Evolutionary conservation across 2,113 vertebrate species (phyloP).

Genomic region (Poecile atricapillus): DNA sequence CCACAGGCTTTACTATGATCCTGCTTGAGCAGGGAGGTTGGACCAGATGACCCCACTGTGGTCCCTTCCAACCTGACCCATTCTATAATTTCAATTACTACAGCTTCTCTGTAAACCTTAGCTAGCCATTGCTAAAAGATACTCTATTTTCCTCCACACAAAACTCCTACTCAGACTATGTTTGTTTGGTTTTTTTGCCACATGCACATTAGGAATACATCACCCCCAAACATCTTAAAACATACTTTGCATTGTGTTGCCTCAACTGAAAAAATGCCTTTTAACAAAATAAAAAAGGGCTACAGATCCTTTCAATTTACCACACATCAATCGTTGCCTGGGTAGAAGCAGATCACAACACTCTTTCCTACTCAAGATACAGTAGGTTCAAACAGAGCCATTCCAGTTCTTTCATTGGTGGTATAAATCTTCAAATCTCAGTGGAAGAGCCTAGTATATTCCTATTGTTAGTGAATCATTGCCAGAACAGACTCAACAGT

Average conservation of each 20-base stretch:
- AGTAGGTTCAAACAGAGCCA: background rate
- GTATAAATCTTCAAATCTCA: slow-evolving; percentile 21
- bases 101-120: background rate
- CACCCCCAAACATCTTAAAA: background rate
- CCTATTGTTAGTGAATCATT: slow-evolving; percentile 7
- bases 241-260: background rate
- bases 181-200: background rate
- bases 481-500: slow-evolving; percentile 25
- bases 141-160: background rate
- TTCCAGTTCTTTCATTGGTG: background rate
- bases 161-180: background rate
- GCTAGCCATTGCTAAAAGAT: background rate
- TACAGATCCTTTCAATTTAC: background rate
- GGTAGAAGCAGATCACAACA: background rate
- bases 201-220: background rate
- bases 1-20: background rate
- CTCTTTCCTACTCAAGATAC: background rate
- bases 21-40: background rate
- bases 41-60: background rate
- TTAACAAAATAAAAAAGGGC: background rate
- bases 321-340: background rate
- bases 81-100: background rate
- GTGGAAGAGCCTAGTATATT: slow-evolving; percentile 16
- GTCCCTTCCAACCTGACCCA: background rate
- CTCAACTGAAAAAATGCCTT: background rate